Evolutionary conservation across 2,113 vertebrate species (phyloP), one percentile per base, ranked within the genome.

Genomic region (Coreoperca whiteheadi): DNA sequence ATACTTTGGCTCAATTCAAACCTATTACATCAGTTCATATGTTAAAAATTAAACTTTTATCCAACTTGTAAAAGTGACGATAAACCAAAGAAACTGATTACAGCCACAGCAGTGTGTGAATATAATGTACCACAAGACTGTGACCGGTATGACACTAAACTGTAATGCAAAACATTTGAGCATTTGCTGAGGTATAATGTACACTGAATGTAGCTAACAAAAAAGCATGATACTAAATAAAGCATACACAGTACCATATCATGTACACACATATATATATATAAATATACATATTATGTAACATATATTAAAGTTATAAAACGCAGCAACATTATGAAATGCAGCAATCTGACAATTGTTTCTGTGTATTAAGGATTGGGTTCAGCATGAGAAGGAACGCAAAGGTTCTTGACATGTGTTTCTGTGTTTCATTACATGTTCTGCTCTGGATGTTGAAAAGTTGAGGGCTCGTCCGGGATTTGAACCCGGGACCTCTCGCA

Each of bases 401-500:
- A 34, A 4, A 34, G 6, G 32, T 34, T 34, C 32, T 34, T 2
- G 6, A 2, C 15, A 41, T 23, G 1, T 11, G 10, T 0, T 61
- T 34, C 15, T 0, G 2, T 39, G 10, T 41, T 39, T 67, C 46
- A 67, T 67, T 67, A 66, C 18, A 25, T 43, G 39, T 43, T 43
- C 18, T 25, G 2, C 3, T 8, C 6, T 66, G 2, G 0, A 4
- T 9, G 1, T 9, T 48, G 15, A 67, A 67, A 67, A 48, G 0
- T 0, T 28, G 0, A 10, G 41, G 95, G 95, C 96, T 95, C 94
- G 95, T 96, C 95, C 95, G 95, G 95, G 95, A 96, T 96, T 96
- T 95, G 95, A 96, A 95, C 94, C 96, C 94, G 95, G 94, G 95
- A 96, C 95, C 95, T 96, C 95, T 96, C 95, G 95, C 96, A 96